These are phyloP conservation scores for Henicopernis longicauda DNA, from an alignment of 2,113 vertebrate species.

Conservation along the genomic window DNA sequence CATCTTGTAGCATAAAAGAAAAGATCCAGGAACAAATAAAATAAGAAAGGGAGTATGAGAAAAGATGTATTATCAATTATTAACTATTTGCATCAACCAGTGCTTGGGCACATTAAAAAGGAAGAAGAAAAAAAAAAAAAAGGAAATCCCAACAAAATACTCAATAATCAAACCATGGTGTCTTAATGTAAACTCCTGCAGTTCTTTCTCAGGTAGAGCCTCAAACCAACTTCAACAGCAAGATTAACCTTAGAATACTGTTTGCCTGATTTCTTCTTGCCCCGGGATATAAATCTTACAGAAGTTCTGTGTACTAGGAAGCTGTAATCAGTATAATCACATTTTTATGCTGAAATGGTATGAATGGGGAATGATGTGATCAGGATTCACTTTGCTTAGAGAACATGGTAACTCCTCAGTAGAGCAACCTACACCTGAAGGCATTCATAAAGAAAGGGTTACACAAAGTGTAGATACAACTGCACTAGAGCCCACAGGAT, in stretches of 20 bases:
- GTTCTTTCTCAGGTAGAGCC: background rate
- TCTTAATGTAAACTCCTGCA: background rate
- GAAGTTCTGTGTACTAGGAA: background rate
- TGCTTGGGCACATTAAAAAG: background rate
- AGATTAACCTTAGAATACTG: background rate
- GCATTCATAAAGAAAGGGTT: background rate
- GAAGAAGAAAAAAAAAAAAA: background rate
- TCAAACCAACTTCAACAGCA: background rate
- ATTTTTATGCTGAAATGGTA: background rate
- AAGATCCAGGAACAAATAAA: background rate
- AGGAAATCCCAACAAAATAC: background rate
- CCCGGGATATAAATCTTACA: background rate
- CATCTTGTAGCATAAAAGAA: background rate
- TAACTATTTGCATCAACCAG: background rate
- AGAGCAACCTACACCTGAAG: background rate
- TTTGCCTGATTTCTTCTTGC: background rate
- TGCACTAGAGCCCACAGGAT: background rate
- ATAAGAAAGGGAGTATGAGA: background rate
- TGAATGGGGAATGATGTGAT: background rate
- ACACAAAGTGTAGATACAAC: background rate
- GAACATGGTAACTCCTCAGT: background rate
- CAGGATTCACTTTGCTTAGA: background rate
- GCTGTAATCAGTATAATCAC: background rate
- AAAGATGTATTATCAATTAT: background rate
- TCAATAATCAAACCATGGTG: background rate